Percentiles rank a stretch among this genome's conserved stretches.
These are phyloP conservation scores for Choreutis nemorana DNA, from an alignment of 2,888 invertebrate species.

Conservation along the genomic window DNA sequence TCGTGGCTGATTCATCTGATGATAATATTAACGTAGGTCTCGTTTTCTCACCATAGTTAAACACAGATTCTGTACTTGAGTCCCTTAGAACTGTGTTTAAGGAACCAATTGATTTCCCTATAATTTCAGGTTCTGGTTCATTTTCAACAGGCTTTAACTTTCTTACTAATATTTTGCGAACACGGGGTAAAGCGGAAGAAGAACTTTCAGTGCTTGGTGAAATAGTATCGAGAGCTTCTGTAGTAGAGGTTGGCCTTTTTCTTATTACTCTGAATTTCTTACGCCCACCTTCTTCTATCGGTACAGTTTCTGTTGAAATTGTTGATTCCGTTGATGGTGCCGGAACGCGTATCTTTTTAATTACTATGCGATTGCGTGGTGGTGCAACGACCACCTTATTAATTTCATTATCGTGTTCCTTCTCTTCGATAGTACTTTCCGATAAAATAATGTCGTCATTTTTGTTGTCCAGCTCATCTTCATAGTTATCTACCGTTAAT, in stretches of 20 bases:
- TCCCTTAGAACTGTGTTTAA: slow-evolving; percentile 23
- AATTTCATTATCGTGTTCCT: slow-evolving; percentile 38
- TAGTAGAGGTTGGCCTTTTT: slow-evolving; percentile 34
- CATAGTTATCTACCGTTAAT: slow-evolving; percentile 21
- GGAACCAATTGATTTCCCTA: slow-evolving; percentile 27
- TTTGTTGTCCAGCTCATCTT: slow-evolving; percentile 36
- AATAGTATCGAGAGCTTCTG: slow-evolving; percentile 16
- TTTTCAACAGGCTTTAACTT: slow-evolving; percentile 33
- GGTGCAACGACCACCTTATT: slow-evolving; percentile 16
- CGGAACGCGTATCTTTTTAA: slow-evolving; percentile 31
- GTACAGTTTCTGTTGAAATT: slow-evolving; percentile 27
- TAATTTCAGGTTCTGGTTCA: slow-evolving; percentile 28
- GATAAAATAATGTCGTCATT: slow-evolving; percentile 50
- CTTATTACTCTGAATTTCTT: slow-evolving; percentile 42
- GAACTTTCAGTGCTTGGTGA: slow-evolving; percentile 17
- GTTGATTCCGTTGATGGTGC: slow-evolving; percentile 18
- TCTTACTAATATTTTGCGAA: slow-evolving; percentile 49
- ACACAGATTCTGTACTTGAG: slow-evolving; percentile 21
- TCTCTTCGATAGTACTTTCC: slow-evolving; percentile 57
- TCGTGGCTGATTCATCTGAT: slow-evolving; percentile 12
- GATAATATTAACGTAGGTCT: slow-evolving; percentile 17
- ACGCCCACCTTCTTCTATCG: slow-evolving; percentile 36
- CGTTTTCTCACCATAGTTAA: slow-evolving; percentile 50
- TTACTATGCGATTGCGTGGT: slow-evolving; percentile 28
- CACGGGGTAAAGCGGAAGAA: slow-evolving; percentile 22